Evolutionary conservation across 2,797 vertebrate genomes (phyloP).

Genomic region (Florisuga fusca): DNA sequence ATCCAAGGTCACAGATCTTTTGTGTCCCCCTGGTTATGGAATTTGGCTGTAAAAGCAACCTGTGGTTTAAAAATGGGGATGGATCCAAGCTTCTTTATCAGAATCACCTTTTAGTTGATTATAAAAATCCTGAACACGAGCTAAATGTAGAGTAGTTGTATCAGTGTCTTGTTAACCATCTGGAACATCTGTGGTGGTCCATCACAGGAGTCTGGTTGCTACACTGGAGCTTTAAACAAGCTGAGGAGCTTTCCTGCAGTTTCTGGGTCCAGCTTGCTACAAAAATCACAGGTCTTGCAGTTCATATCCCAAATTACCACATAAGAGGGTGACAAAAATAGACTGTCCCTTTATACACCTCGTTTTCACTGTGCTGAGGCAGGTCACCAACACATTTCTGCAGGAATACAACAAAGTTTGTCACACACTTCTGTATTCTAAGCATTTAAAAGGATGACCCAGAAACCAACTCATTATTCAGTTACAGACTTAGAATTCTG

Average conservation of each 20-base stretch:
- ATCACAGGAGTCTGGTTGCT: background rate
- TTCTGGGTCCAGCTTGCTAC: background rate
- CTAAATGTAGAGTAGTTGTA: background rate
- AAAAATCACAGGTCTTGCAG: background rate
- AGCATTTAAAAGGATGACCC: background rate
- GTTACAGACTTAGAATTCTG: background rate
- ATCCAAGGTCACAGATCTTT: background rate
- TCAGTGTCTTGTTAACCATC: background rate
- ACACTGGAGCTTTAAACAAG: background rate
- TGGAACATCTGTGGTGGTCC: background rate
- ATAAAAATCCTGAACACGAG: background rate
- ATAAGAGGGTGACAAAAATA: background rate
- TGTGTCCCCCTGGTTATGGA: background rate
- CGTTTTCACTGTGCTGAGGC: background rate
- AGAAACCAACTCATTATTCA: background rate
- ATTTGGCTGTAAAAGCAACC: background rate
- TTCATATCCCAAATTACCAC: background rate
- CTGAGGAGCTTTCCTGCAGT: background rate
- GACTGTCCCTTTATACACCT: background rate
- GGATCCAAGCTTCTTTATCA: background rate
- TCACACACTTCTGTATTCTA: background rate
- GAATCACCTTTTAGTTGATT: background rate
- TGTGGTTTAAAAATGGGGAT: background rate
- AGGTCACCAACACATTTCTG: background rate
- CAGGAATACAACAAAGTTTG: background rate